Conservation (phyloP, 2,113 vertebrate genomes). For the Abramis brama region DNA sequence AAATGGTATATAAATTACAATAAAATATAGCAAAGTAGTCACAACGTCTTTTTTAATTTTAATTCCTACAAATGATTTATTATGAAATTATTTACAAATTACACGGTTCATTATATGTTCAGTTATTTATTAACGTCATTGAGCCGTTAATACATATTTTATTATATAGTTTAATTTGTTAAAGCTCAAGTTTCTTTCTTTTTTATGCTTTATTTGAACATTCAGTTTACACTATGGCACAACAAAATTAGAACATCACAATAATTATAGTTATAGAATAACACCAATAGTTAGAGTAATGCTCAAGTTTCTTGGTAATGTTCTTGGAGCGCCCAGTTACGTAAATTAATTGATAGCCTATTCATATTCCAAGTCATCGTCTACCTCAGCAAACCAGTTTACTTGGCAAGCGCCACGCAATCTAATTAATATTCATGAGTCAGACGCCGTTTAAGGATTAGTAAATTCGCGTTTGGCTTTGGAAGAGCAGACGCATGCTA, state of each 20-base stretch:
- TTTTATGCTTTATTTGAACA: no score
- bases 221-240: no score
- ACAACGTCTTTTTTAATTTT: not conserved
- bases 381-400: not conserved
- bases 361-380: not conserved
- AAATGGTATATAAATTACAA: no score
- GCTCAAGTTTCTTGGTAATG: not conserved
- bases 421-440: conserved; percentile 37
- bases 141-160: not conserved
- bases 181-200: not conserved
- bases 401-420: not conserved
- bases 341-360: not conserved
- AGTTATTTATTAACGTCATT: not conserved
- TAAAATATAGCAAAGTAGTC: not conserved
- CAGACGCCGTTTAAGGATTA: not conserved
- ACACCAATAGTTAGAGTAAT: no score
- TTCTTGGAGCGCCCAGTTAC: not conserved
- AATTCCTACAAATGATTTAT: not conserved
- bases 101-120: not conserved
- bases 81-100: not conserved
- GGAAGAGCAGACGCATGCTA: conserved; percentile 1
- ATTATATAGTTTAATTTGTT: not conserved
- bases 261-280: no score
- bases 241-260: no score
- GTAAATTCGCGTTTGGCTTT: not conserved